phyloP scores from a whole-genome alignment of 1,140 invertebrate genomes.

The Drosophila murphyi region DNA sequence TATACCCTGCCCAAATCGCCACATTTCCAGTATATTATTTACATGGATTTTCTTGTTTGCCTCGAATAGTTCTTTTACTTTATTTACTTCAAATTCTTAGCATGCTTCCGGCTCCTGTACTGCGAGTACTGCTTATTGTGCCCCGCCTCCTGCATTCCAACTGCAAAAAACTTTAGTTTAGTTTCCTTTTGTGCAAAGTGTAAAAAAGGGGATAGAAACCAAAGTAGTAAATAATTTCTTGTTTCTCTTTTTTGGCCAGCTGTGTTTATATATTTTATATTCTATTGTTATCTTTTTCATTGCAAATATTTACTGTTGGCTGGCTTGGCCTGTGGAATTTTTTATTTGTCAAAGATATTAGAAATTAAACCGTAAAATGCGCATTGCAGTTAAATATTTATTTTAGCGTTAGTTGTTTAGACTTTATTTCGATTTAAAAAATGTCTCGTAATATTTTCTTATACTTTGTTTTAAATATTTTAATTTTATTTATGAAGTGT shows the following conservation, averaged over 20 bases:
- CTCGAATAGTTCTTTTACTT: constrained; percentile 59
- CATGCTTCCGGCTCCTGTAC: constrained; percentile 18
- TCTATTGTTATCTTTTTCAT: constrained; percentile 13
- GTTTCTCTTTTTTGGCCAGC: constrained; percentile 18
- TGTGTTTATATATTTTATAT: constrained; percentile 11
- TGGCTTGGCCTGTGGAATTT: constrained; percentile 14
- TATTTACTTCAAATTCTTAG: constrained; percentile 66
- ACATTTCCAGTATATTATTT: constrained; percentile 59
- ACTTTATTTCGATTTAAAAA: neutral
- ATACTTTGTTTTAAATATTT: neutral
- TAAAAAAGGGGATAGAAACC: constrained; percentile 5
- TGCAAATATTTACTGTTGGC: constrained; percentile 49
- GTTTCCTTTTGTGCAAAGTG: constrained; percentile 45
- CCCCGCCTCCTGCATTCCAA: constrained; percentile 28
- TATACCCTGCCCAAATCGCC: constrained; percentile 26
- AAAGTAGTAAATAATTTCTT: constrained; percentile 51
- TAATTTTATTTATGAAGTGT: neutral
- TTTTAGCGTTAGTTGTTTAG: neutral
- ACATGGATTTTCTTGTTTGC: constrained; percentile 37
- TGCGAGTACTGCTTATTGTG: constrained; percentile 30
- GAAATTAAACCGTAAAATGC: constrained; percentile 8
- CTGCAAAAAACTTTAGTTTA: constrained; percentile 57
- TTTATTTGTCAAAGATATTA: constrained; percentile 31
- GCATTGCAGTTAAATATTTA: constrained; percentile 24
- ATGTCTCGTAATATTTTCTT: neutral